Evolutionary conservation across 2,888 invertebrate genomes (phyloP).

Genomic region (Mantis religiosa): DNA sequence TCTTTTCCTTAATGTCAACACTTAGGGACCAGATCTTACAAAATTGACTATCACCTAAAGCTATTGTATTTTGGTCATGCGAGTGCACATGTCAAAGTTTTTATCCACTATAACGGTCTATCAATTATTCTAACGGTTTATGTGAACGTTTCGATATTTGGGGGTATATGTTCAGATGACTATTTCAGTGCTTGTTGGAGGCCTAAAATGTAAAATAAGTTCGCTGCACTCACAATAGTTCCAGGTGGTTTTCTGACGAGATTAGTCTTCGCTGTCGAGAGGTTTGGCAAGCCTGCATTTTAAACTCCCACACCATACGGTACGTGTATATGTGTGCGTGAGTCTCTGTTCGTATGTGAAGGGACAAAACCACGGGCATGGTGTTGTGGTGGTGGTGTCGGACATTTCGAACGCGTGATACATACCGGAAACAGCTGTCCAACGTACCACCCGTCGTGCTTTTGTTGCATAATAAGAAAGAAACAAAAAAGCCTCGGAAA

Average conservation of each 20-base stretch:
- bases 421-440: constrained; percentile 7
- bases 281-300: not conserved
- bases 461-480: not conserved
- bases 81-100: no score
- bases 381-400: not conserved
- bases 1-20: no score
- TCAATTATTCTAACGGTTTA: no score
- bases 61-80: no score
- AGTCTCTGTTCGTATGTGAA: not conserved
- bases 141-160: no score
- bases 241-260: not conserved
- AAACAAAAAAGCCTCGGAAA: not conserved
- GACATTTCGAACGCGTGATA: constrained; percentile 4
- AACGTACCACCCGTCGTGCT: not conserved
- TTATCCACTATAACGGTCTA: no score
- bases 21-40: no score
- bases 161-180: no score
- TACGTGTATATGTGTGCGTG: not conserved
- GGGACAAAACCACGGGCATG: not conserved
- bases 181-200: no score
- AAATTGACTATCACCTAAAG: no score
- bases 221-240: no score
- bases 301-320: not conserved
- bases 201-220: no score
- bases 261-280: not conserved